Evolutionary conservation across 2,888 invertebrate species (phyloP), one percentile per base, ranked within the genome.

Genomic region (Chrysomela aeneicollis): DNA sequence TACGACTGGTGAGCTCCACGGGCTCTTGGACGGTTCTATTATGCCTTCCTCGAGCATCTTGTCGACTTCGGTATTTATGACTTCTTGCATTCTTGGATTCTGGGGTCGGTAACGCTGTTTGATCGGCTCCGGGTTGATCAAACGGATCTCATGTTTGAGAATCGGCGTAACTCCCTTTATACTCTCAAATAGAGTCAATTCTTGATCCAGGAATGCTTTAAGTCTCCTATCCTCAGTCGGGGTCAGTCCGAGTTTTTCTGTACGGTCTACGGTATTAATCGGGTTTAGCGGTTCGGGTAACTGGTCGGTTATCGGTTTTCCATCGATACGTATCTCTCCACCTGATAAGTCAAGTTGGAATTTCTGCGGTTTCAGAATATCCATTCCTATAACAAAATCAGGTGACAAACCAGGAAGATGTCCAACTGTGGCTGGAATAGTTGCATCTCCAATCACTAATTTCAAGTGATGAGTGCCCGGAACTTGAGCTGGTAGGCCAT

Each of bases 1-100:
- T 5, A 57, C 66, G 0, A 70, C 58, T 4, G 71, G 67, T 1
- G 64, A 67, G 26, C 67, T 67, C 67, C 65, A 70, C 2, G 69
- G 69, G 30, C 71, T 67, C 10, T 57, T 42, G 12, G 65, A 69
- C 9, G 66, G 59, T 21, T 68, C 68, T 35, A 69, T 69, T 1
- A 70, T 26, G 1, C 47, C 59, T 8, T 63, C 59, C 2, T 52
- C 37, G 3, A 71, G 32, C 65, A 70, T 65, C 42, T 54, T 49
- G 30, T 51, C 67, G 3, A 68, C 55, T 63, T 68, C 68, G 2
- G 42, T 26, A 51, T 64, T 42, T n/a, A 67, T 61, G 0, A 71
- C 63, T 15, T 49, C 42, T 49, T 58, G 61, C 60, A 67, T 63
- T 1, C 51, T 55, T 1, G 61, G 59, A 30, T 67, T 67, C 22